Conservation (phyloP, 2,113 vertebrate genomes). For the Aspiorhynchus laticeps region DNA sequence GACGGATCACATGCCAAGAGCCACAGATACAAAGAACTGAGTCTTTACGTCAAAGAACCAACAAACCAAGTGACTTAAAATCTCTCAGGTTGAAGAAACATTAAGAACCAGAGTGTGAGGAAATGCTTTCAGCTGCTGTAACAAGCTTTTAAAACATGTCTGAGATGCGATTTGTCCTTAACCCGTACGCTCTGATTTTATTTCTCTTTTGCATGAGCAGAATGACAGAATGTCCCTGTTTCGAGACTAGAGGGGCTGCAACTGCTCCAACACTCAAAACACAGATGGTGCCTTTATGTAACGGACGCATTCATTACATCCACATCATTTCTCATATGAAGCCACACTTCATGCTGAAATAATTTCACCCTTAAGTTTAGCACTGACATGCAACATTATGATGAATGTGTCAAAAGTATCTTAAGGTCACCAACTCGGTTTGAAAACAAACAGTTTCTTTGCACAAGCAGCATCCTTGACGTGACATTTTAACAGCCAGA, state of each 20-base stretch:
- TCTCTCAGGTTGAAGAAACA: background rate
- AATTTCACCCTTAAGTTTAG: background rate
- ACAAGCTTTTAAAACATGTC: constrained; percentile 7
- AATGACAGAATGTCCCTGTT: constrained; percentile 35
- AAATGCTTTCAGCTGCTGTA: background rate
- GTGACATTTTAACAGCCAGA: background rate
- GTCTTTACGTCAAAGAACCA: background rate
- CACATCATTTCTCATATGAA: constrained; percentile 41
- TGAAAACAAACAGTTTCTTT: background rate
- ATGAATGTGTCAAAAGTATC: background rate
- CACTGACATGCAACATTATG: background rate
- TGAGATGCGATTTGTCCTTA: background rate
- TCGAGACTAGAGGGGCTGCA: constrained; percentile 42
- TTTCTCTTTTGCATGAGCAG: constrained; percentile 39
- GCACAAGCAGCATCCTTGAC: background rate
- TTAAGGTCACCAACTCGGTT: background rate
- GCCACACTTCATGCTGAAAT: constrained; percentile 8
- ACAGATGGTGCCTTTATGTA: constrained; percentile 59
- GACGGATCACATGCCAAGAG: constrained; percentile 25
- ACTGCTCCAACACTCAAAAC: constrained; percentile 50
- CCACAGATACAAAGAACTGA: background rate
- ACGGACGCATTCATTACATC: constrained; percentile 43
- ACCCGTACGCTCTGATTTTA: constrained; percentile 3
- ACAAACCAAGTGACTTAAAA: background rate
- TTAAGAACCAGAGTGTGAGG: background rate